phyloP scores from a whole-genome alignment of 1,140 invertebrate species.

The Pemphigus obesinymphae region DNA sequence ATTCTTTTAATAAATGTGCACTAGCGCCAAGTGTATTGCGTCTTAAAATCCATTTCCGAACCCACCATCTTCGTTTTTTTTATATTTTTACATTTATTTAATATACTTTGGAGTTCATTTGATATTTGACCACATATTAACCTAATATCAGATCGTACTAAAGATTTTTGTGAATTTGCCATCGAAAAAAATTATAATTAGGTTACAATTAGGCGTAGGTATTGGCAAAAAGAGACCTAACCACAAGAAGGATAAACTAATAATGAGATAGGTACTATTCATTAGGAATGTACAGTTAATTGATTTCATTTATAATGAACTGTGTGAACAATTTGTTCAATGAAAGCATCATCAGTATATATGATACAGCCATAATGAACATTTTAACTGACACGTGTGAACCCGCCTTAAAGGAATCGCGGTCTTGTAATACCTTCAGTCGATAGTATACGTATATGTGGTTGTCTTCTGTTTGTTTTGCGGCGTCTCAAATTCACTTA shows the following conservation, averaged over 20 bases:
- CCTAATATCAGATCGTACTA: background rate
- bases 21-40: background rate
- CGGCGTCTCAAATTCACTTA: too few species aligned
- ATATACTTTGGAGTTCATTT: background rate
- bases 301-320: background rate
- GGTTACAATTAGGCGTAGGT: too few species aligned
- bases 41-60: background rate
- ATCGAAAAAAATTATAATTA: background rate
- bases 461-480: too few species aligned
- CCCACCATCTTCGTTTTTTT: background rate
- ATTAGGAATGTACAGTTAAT: background rate
- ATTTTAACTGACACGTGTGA: too few species aligned
- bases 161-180: background rate
- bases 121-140: background rate
- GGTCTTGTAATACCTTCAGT: too few species aligned
- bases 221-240: background rate
- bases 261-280: background rate
- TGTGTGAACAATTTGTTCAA: too few species aligned
- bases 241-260: background rate
- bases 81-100: background rate
- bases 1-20: background rate
- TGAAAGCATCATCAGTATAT: background rate
- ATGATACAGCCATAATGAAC: background rate
- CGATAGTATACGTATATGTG: too few species aligned
- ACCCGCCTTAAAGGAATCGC: too few species aligned